Evolutionary conservation across 2,113 vertebrate genomes (phyloP).

Genomic region (Hassar affinis): DNA sequence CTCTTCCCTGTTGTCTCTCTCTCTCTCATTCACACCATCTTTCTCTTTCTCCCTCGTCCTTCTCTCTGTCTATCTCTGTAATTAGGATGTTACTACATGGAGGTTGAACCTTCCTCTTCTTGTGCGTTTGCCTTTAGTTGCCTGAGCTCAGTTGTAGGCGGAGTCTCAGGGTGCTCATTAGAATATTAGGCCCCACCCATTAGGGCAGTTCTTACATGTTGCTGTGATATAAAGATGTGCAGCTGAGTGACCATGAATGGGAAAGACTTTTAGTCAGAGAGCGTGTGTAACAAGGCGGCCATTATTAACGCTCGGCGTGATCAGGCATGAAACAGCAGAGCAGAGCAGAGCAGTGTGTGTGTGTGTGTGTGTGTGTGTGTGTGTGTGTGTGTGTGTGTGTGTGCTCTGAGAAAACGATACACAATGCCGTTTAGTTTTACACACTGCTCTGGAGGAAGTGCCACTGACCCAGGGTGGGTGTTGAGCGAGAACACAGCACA

Average conservation of each 20-base stretch:
- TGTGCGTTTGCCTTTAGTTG: neutral
- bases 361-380: neutral
- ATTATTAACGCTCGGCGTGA: conserved; percentile 44
- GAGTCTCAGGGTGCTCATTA: neutral
- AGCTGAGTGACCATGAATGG: neutral
- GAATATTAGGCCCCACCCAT: neutral
- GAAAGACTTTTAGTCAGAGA: neutral
- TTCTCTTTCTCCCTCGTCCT: neutral
- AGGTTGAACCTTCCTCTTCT: neutral
- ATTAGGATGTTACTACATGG: neutral
- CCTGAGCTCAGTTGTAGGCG: neutral
- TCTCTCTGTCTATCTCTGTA: neutral
- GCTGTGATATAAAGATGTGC: neutral
- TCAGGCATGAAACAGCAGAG: conserved; percentile 18
- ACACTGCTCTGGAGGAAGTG: conserved; percentile 14
- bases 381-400: neutral
- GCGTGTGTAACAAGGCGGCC: conserved; percentile 28
- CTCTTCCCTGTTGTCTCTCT: conserved; percentile 5
- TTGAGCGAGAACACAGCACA: conserved; percentile 16
- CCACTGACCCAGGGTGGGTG: neutral
- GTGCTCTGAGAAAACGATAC: conserved; percentile 3
- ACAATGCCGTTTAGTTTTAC: neutral
- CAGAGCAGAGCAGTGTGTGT: conserved; percentile 10
- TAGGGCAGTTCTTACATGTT: neutral
- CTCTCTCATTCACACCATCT: neutral